Percentiles rank a stretch among this genome's conserved stretches.
Conservation (phyloP, 2,797 vertebrate genomes). For the Rhodeus uyekii region DNA sequence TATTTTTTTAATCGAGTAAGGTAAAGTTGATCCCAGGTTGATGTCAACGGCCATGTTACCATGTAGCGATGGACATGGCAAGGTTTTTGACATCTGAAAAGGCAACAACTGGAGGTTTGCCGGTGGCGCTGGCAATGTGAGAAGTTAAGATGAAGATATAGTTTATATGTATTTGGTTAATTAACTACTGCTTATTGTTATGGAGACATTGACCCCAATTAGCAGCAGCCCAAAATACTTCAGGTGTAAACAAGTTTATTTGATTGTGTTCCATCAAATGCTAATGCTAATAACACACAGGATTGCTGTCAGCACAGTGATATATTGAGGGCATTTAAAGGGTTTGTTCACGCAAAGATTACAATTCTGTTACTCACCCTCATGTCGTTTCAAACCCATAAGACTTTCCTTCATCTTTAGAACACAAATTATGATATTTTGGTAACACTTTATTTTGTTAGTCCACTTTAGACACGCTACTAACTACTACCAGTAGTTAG, state of each 20-base stretch:
- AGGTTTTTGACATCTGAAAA: not conserved
- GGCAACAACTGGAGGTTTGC: not conserved
- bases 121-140: not conserved
- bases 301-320: not conserved
- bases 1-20: slow-evolving; percentile 33
- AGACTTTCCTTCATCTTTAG: not conserved
- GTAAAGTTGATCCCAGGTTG: slow-evolving; percentile 6
- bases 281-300: slow-evolving; percentile 4
- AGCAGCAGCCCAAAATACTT: slow-evolving; percentile 3
- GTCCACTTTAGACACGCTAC: not conserved
- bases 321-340: not conserved
- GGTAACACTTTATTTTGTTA: not conserved
- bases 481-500: too few species aligned
- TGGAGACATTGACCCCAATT: slow-evolving; percentile 34
- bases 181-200: slow-evolving; percentile 36
- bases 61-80: not conserved
- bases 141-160: slow-evolving; percentile 19
- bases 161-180: slow-evolving; percentile 49
- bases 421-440: not conserved
- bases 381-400: not conserved
- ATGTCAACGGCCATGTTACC: not conserved
- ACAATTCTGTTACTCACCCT: not conserved
- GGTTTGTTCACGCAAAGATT: not conserved
- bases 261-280: not conserved
- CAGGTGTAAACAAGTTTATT: slow-evolving; percentile 18